Evolutionary conservation across 2,888 invertebrate species (phyloP).

Genomic region (Polydrusus pterygomalis): DNA sequence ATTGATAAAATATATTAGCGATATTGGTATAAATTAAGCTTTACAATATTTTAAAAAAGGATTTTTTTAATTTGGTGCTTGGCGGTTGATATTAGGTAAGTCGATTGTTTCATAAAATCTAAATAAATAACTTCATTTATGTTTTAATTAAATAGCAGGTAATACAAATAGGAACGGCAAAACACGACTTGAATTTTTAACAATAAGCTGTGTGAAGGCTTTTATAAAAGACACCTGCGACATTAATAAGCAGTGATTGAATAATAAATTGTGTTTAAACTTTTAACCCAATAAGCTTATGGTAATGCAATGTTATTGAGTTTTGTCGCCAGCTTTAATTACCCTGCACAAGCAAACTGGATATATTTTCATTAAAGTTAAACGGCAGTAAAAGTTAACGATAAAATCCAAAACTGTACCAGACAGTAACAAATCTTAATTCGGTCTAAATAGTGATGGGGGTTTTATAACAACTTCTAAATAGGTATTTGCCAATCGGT

Average conservation of each 20-base stretch:
- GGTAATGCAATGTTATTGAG: not conserved
- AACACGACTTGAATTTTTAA: not conserved
- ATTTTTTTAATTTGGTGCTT: too few species aligned
- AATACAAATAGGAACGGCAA: not conserved
- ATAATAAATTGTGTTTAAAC: not conserved
- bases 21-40: too few species aligned
- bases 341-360: not conserved
- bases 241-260: not conserved
- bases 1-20: too few species aligned
- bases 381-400: not conserved
- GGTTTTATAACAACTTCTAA: not conserved
- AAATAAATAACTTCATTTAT: too few species aligned
- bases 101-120: too few species aligned
- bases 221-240: not conserved
- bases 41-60: too few species aligned
- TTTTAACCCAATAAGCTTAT: constrained; percentile 6
- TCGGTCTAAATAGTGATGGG: not conserved
- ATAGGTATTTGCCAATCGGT: too few species aligned
- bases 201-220: not conserved
- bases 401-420: too few species aligned
- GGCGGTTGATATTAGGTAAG: too few species aligned
- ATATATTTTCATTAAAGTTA: constrained; percentile 3
- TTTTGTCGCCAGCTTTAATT: not conserved
- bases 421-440: not conserved
- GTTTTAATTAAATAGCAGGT: too few species aligned